Conservation (phyloP, 2,797 vertebrate species). For the Mormyrops boulengeri region DNA sequence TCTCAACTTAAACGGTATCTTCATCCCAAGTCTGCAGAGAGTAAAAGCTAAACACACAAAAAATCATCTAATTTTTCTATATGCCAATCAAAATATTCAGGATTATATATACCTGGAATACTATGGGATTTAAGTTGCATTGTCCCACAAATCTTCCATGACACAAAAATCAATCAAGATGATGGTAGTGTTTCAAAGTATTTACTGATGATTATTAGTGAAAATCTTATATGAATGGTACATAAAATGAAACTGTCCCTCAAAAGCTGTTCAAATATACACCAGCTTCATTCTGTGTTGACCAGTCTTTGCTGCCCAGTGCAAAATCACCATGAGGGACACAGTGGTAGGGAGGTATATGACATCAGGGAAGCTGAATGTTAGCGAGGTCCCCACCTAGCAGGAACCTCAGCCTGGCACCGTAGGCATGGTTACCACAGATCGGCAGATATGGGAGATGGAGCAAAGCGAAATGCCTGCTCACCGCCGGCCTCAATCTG, state of each 20-base stretch:
- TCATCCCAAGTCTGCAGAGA: neutral
- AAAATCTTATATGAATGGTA: neutral
- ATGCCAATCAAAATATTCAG: neutral
- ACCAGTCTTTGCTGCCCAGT: constrained; percentile 19
- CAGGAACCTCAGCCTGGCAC: neutral
- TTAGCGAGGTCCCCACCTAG: neutral
- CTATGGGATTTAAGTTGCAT: neutral
- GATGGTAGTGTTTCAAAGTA: neutral
- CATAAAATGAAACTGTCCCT: neutral
- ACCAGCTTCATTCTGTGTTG: constrained; percentile 27
- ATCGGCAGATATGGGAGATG: neutral
- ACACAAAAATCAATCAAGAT: neutral
- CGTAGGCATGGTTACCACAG: neutral
- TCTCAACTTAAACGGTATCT: neutral
- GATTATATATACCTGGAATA: neutral
- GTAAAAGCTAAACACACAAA: neutral
- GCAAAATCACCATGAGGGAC: neutral
- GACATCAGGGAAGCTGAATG: neutral
- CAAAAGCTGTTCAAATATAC: constrained; percentile 32
- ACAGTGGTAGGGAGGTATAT: neutral
- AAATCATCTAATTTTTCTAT: neutral
- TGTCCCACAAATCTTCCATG: neutral
- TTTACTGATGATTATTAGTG: neutral
- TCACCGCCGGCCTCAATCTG: neutral
- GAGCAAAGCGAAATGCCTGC: neutral